Base-by-base conservation (phyloP, 30 jellyfish, hydroid and myxozoan genomes). In the Aurelia sp. region DNA sequence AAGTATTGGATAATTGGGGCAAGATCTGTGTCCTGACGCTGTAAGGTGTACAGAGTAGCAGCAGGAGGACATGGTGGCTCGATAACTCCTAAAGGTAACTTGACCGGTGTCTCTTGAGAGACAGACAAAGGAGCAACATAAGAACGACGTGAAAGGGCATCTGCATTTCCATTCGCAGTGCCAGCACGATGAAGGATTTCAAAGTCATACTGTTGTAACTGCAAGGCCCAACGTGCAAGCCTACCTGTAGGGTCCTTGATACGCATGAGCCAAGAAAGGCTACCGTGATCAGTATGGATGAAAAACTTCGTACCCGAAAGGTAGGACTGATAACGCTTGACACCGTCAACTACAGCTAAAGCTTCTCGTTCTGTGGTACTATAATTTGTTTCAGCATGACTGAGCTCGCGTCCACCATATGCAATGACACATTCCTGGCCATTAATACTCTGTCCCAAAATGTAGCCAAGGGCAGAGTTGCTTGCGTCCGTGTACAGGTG, bases 331-430 rank as follows among this genome's bases (percentile, higher is more conserved):
- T 53, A 81, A 24, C 61, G 78, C 70, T 72, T 84, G 69, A 70
- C 50, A 40, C 89, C 88, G 52, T 71, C 93, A 7, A 72, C 88
- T 13, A 59, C 88, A 30, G 93, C 93, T 18, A 84, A 44, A 4
- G 93, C 93, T 35, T 84, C 93, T 8, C 75, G 75, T 68, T 84
- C 93, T 0, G 89, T 84, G 24, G 93, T 67, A 40, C 88, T 73
- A 62, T 73, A 84, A 40, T 63, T 19, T 13, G 76, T 52, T 61
- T 84, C 93, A 17, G 89, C 80, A 17, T 5, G 21, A 60, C 63
- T 84, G 20, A 84, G 50, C 40, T 61, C 71, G 27, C 93, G 80
- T 41, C 93, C 88, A 58, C 62, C 88, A 31, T 84, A 70, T 13
- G 88, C 52, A 63, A 80, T 58, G 15, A 80, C 88, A n/a, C 48